Percentiles rank a stretch among this genome's conserved stretches.
These are phyloP conservation scores for Caenorhabditis sp. DNA, from an alignment of 2,888 invertebrate genomes.

Conservation along the genomic window DNA sequence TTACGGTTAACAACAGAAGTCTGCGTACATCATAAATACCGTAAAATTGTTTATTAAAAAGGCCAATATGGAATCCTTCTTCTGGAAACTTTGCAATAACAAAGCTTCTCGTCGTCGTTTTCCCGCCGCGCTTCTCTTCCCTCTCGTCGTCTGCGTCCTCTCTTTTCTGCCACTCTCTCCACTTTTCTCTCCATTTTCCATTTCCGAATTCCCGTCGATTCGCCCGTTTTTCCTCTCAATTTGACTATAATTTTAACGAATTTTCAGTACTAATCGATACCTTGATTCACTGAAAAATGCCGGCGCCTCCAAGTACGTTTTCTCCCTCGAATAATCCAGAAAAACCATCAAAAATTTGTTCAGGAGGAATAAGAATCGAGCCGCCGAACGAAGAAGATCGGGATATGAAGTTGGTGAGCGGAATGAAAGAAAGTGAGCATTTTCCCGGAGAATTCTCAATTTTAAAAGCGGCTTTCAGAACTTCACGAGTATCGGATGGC, in stretches of 20 bases:
- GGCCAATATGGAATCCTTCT: too few species aligned
- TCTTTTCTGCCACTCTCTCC: neutral
- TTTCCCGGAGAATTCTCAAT: neutral
- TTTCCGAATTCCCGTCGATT: neutral
- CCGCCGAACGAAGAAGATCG: neutral
- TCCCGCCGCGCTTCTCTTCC: neutral
- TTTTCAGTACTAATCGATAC: too few species aligned
- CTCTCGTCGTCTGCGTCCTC: slow-evolving; percentile 17
- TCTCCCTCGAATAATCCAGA: neutral
- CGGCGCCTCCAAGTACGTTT: neutral
- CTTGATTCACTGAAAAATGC: too few species aligned
- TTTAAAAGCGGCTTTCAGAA: slow-evolving; percentile 10
- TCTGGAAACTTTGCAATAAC: too few species aligned
- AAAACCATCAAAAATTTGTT: too few species aligned
- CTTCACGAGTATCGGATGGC: slow-evolving; percentile 41
- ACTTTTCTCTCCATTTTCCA: neutral
- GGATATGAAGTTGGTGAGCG: neutral
- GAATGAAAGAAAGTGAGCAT: slow-evolving; percentile 33
- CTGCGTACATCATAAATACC: too few species aligned
- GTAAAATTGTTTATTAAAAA: too few species aligned
- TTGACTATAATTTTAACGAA: too few species aligned
- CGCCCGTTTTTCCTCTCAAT: neutral
- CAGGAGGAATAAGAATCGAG: neutral
- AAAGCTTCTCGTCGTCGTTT: too few species aligned
- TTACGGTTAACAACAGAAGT: too few species aligned